Percentiles rank a stretch among this genome's conserved stretches.
Evolutionary conservation across 35 echinoderm and acorn worm genomes (phyloP).

Genomic region (Heliocidaris erythrogramma): DNA sequence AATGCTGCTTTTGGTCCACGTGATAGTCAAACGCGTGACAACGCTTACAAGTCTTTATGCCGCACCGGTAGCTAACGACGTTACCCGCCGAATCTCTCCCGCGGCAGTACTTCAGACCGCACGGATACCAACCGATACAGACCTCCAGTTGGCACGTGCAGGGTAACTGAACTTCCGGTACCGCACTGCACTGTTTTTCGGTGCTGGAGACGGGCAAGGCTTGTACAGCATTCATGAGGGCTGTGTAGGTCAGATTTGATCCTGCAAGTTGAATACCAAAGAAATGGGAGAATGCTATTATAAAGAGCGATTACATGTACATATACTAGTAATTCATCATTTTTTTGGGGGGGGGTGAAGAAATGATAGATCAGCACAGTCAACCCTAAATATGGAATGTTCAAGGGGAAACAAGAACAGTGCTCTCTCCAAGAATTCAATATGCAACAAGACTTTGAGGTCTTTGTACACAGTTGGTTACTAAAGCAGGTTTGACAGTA

Average conservation of each 20-base stretch:
- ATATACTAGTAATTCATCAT: no score
- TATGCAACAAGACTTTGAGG: no score
- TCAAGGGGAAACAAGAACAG: no score
- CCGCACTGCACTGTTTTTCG: conserved; percentile 56
- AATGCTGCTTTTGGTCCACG: conserved; percentile 68
- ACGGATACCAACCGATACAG: conserved; percentile 97
- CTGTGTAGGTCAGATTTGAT: conserved; percentile 74
- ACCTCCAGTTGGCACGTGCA: conserved; percentile 81
- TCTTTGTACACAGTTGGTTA: no score
- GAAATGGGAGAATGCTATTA: not conserved
- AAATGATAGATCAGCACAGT: no score
- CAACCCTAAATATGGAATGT: no score
- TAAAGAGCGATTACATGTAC: no score
- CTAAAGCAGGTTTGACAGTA: no score
- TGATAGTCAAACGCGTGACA: conserved; percentile 82
- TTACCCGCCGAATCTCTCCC: conserved; percentile 91
- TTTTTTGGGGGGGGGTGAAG: no score
- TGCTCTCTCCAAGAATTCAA: no score
- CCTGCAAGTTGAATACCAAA: conserved; percentile 60
- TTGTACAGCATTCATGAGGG: conserved; percentile 68
- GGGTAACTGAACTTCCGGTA: conserved; percentile 59
- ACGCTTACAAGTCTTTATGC: conserved; percentile 94
- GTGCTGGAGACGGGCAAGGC: conserved; percentile 46
- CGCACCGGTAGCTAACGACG: conserved; percentile 88
- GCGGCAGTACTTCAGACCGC: conserved; percentile 96